Percentiles rank a stretch among this genome's conserved stretches.
Evolutionary conservation across 2,113 vertebrate genomes (phyloP).

Genomic region (Macquaria australasica): DNA sequence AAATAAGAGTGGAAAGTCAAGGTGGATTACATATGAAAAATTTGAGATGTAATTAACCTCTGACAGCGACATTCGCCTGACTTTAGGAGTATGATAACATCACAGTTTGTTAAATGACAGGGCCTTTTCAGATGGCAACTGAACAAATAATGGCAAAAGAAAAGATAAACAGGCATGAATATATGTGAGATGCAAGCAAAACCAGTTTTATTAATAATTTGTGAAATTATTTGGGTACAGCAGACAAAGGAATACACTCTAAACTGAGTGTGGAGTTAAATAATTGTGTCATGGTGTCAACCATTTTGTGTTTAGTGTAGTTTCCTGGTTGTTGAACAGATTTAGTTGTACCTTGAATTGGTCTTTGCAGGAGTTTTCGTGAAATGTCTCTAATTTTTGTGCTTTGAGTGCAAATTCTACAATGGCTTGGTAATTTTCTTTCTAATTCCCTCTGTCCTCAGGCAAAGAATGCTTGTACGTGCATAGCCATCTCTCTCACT

Average conservation of each 20-base stretch:
- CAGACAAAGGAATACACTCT: neutral
- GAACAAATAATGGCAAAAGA: neutral
- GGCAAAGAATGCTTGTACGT: slow-evolving; percentile 77
- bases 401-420: slow-evolving; percentile 78
- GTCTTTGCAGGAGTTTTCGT: slow-evolving; percentile 63
- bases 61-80: slow-evolving; percentile 30
- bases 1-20: slow-evolving; percentile 58
- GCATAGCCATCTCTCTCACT: slow-evolving; percentile 70
- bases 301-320: slow-evolving; percentile 28
- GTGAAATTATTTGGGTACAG: neutral
- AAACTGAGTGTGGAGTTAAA: neutral
- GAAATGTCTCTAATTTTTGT: slow-evolving; percentile 71
- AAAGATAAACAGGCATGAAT: neutral
- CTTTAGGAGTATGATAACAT: slow-evolving; percentile 32
- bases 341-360: slow-evolving; percentile 57
- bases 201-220: neutral
- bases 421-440: slow-evolving; percentile 80
- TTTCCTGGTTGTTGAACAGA: slow-evolving; percentile 48
- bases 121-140: slow-evolving; percentile 7
- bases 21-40: slow-evolving; percentile 62
- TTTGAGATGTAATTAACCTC: slow-evolving; percentile 77
- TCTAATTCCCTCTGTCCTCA: slow-evolving; percentile 82
- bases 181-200: neutral
- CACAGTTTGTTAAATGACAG: slow-evolving; percentile 17
- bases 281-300: slow-evolving; percentile 24